Conservation (phyloP, 2,888 invertebrate genomes). For the Phaonia tiefii region DNA sequence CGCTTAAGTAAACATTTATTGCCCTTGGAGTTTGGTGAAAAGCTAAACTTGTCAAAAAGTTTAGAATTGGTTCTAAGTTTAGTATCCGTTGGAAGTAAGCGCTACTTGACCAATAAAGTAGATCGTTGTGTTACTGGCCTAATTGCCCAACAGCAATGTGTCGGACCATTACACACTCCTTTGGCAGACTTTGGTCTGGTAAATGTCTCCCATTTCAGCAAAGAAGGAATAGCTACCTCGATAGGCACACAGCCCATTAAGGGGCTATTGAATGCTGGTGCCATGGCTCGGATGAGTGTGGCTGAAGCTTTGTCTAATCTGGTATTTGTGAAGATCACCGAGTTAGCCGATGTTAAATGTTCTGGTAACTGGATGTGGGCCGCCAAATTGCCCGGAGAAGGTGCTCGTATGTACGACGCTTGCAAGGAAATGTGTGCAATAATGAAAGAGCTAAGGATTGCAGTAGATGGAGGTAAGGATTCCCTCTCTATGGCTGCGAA, state of each 20-base stretch:
- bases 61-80: conserved; percentile 89
- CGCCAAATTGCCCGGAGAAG: conserved; percentile 96
- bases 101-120: conserved; percentile 97
- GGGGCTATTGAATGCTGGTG: conserved; percentile 87
- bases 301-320: conserved; percentile 97
- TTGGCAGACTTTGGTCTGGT: conserved; percentile 96
- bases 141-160: conserved; percentile 98
- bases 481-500: conserved; percentile 98
- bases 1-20: conserved; percentile 70
- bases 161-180: conserved; percentile 97
- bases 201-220: conserved; percentile 91
- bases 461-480: conserved; percentile 98
- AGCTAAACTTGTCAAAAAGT: conserved; percentile 69
- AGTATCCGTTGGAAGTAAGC: conserved; percentile 96
- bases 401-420: conserved; percentile 92
- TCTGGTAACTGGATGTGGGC: conserved; percentile 99
- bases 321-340: conserved; percentile 86
- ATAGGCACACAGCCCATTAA: conserved; percentile 99
- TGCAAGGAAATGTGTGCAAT: conserved; percentile 93
- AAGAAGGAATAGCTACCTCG: conserved; percentile 94
- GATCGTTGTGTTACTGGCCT: conserved; percentile 97
- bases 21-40: conserved; percentile 80
- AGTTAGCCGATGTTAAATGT: conserved; percentile 94
- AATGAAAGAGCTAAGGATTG: conserved; percentile 90
- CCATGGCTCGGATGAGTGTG: conserved; percentile 96